Base-by-base conservation (phyloP, 2,797 vertebrate species). In the Clarias laeviceps region DNA sequence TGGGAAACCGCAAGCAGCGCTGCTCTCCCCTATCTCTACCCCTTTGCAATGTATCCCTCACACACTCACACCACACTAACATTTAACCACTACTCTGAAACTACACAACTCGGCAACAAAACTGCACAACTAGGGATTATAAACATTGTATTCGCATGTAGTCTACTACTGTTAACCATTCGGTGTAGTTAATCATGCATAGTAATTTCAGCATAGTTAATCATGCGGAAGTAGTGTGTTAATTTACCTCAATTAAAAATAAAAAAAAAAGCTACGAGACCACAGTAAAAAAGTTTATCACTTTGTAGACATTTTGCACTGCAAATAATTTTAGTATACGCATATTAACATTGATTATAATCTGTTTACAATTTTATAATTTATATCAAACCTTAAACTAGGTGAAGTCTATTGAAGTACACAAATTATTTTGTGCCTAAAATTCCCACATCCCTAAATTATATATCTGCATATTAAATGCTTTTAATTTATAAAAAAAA, bases 1-100 rank as follows among this genome's bases (percentile, higher is more conserved):
- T 88, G 78, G 88, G 72, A 87, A 85, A 88, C 86, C 85, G 57
- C 82, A 87, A 79, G 65, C 83, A 87, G 81, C 40, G 40, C 92
- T 87, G 86, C 85, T 89, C 90, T 94, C 92, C 91, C 64, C 88
- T 93, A 90, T 93, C 89, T 91, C 72, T 83, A 14, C 89, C 45
- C 22, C 86, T 40, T 50, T 27, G 64, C 69, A 27, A 59, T 0
- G 24, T 57, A n/a, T 37, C 34, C 88, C 85, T 85, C 69, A 87
- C 82, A 88, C 85, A 85, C 82, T 34, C 27, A 29, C 62, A 54
- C 79, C 85, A 84, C 82, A 70, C 79, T 17, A 54, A 83, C 56
- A 84, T 15, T 81, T 34, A 61, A 86, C 68, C 82, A 83, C 68
- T 27, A 34, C 40, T 77, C 70, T 72, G 18, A 83, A 83, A 85